These are phyloP conservation scores for Hepsetus odoe DNA, from an alignment of 2,113 vertebrate species.

Conservation along the genomic window DNA sequence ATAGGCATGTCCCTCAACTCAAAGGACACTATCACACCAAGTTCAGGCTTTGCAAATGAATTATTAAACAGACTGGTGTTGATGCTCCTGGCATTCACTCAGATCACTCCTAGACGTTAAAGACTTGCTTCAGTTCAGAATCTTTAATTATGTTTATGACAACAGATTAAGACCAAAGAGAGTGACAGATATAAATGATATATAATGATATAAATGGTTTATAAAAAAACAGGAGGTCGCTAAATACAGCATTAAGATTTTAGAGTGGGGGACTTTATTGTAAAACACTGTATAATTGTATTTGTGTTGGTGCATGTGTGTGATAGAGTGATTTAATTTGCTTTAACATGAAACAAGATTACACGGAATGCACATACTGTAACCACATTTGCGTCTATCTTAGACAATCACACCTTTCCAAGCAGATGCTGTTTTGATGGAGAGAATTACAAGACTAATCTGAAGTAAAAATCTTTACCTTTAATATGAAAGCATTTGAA, in stretches of 20 bases:
- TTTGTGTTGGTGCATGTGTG: constrained; percentile 21
- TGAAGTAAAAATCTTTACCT: no score
- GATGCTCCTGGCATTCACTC: constrained; percentile 68
- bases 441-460: neutral
- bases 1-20: constrained; percentile 49
- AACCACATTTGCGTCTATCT: constrained; percentile 55
- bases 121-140: constrained; percentile 3
- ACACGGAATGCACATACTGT: constrained; percentile 15
- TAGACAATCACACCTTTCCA: constrained; percentile 58
- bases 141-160: constrained; percentile 21
- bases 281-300: constrained; percentile 11
- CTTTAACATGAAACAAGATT: constrained; percentile 60
- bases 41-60: constrained; percentile 63
- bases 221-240: constrained; percentile 43
- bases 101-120: constrained; percentile 8
- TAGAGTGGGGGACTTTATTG: neutral
- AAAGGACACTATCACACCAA: constrained; percentile 57
- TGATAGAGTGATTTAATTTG: constrained; percentile 56
- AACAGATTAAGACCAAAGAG: constrained; percentile 58
- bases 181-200: constrained; percentile 58
- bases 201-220: constrained; percentile 64
- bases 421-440: constrained; percentile 25
- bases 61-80: constrained; percentile 71
- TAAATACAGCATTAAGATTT: constrained; percentile 19
- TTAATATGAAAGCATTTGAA: no score